A percentile compares a stretch with the other conserved stretches of the same genome.
Conservation (phyloP, 2,113 vertebrate species). For the Pterocles orientalis region DNA sequence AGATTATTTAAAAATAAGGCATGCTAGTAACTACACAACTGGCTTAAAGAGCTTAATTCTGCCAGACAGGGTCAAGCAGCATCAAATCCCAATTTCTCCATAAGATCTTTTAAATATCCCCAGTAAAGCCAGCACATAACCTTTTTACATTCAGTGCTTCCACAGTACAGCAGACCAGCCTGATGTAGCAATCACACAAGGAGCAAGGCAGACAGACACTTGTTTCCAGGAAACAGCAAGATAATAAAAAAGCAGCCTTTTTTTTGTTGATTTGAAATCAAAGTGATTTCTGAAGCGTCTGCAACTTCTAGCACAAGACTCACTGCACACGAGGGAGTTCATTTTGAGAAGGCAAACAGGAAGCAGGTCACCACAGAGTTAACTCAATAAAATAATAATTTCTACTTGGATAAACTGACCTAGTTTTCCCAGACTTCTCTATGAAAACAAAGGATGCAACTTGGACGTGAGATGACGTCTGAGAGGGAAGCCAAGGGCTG, state of each 20-base stretch:
- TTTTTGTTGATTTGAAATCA: slow-evolving; percentile 56
- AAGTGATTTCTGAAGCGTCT: slow-evolving; percentile 31
- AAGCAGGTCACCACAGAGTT: slow-evolving; percentile 73
- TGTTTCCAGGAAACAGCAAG: slow-evolving; percentile 31
- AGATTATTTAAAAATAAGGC: slow-evolving; percentile 1
- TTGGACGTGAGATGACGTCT: slow-evolving; percentile 24
- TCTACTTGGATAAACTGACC: slow-evolving; percentile 81
- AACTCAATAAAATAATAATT: slow-evolving; percentile 78
- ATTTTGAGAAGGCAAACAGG: slow-evolving; percentile 48
- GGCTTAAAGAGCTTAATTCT: slow-evolving; percentile 13
- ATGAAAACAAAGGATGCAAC: slow-evolving; percentile 59
- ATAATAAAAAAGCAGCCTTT: slow-evolving; percentile 15
- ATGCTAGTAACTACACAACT: background rate
- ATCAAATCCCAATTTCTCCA: slow-evolving; percentile 34
- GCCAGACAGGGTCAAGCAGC: slow-evolving; percentile 29
- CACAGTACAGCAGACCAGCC: background rate
- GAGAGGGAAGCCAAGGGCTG: slow-evolving; percentile 21
- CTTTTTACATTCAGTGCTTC: slow-evolving; percentile 22
- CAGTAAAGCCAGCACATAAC: background rate
- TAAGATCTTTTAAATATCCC: slow-evolving; percentile 33
- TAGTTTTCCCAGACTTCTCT: slow-evolving; percentile 72
- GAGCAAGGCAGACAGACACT: slow-evolving; percentile 21
- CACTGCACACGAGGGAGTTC: slow-evolving; percentile 34
- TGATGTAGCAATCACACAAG: slow-evolving; percentile 23
- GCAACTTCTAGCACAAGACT: slow-evolving; percentile 46